Percentiles rank a stretch among this genome's conserved stretches.
phyloP scores from a whole-genome alignment of 2,888 invertebrate species.

The Chorisops tibialis region DNA sequence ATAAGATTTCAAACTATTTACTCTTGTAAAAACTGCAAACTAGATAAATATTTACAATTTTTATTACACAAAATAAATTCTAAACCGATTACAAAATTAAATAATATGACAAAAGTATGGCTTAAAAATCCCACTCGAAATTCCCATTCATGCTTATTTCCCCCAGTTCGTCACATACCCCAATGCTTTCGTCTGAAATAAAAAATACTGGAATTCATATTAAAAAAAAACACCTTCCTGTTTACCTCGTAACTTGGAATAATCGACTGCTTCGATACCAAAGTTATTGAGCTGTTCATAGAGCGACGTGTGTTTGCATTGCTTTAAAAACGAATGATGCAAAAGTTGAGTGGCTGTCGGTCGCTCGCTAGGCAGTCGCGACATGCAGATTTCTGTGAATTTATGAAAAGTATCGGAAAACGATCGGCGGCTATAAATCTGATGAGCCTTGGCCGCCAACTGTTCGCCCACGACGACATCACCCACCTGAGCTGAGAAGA shows the following conservation, averaged over 20 bases:
- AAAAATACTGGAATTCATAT: not conserved
- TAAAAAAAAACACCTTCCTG: not conserved
- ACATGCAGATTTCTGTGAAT: slow-evolving; percentile 69
- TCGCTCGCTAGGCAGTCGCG: slow-evolving; percentile 64
- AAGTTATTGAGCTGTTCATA: slow-evolving; percentile 45
- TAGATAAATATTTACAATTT: too few species aligned
- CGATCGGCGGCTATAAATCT: slow-evolving; percentile 58
- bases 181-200: slow-evolving; percentile 23
- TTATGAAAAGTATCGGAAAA: slow-evolving; percentile 77
- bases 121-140: slow-evolving; percentile 26
- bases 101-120: slow-evolving; percentile 7
- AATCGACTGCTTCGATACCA: slow-evolving; percentile 42
- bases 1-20: too few species aligned
- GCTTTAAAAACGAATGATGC: slow-evolving; percentile 74
- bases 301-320: slow-evolving; percentile 50
- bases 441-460: slow-evolving; percentile 47
- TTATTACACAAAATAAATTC: too few species aligned
- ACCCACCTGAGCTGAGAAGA: slow-evolving; percentile 37
- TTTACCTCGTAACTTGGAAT: slow-evolving; percentile 41
- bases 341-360: slow-evolving; percentile 69
- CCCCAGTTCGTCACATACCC: slow-evolving; percentile 12
- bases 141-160: slow-evolving; percentile 20
- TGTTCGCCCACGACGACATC: slow-evolving; percentile 53
- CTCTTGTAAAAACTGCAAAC: too few species aligned
- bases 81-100: not conserved